Base-by-base conservation (phyloP, 2,113 vertebrate genomes). In the Forbesichthys papilliferus region DNA sequence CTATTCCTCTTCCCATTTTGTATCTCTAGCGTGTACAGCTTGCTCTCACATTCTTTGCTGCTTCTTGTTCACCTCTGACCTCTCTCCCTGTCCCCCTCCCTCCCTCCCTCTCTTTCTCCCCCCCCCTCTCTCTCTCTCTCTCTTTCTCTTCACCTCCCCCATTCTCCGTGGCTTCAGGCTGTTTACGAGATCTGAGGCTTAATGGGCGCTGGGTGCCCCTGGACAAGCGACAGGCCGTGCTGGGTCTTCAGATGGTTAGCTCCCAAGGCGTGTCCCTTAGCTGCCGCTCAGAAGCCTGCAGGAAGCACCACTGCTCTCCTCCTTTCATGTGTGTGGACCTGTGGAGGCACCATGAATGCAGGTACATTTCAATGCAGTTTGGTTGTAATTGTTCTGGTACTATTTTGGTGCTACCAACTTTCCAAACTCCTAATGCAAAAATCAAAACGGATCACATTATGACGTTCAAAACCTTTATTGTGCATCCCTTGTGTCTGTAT, bases 281-380 rank as follows among this genome's bases (percentile, higher is more conserved):
- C 72, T 96, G 95, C 80, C 85, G 85, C 61, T 96, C 96, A 0
- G 93, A 95, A 7, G 92, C 95, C 68, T 96, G 95, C 80, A 91
- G 88, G 74, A 94, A 83, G 63, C 94, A 94, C 62, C 93, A 94
- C 34, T 96, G 95, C 83, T 89, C 85, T 61, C 90, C 88, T 65
- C 93, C 93, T 10, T 86, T 95, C 71, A 88, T 94, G 71, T 96
- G 95, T 18, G 87, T 93, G 73, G 95, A 96, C 85, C 88, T 96
- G 74, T 96, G 96, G 95, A 94, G 95, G 89, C 92, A 91, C 69
- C 91, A 95, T 0, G 93, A 96, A 79, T 96, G 94, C 95, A 96
- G 95, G 95, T 64, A 74, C 80, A 82, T 61, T 11, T 9, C 8
- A 18, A 18, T 20, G 16, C 18, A 57, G 13, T 6, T 6, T 12